Conservation (phyloP, 2,797 vertebrate genomes). For the Lithobates pipiens region DNA sequence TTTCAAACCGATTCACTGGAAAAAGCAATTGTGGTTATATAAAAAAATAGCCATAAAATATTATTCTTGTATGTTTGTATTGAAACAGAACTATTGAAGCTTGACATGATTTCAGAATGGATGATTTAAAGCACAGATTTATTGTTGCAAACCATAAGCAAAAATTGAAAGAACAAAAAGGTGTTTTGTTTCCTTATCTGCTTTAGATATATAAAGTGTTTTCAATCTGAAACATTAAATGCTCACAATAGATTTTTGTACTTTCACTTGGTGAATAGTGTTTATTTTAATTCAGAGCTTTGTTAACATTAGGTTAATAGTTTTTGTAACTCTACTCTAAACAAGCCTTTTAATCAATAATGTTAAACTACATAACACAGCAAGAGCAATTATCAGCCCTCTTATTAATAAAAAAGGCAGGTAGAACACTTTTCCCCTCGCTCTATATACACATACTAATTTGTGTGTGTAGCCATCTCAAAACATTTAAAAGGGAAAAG, state of each 20-base stretch:
- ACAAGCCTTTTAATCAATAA: constrained; percentile 47
- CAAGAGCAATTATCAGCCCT: constrained; percentile 41
- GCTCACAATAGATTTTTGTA: constrained; percentile 22
- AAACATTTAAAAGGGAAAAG: neutral
- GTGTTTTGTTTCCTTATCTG: constrained; percentile 23
- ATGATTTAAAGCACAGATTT: constrained; percentile 31
- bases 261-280: constrained; percentile 38
- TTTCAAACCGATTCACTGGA: neutral
- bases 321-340: constrained; percentile 52
- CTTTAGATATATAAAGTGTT: constrained; percentile 25
- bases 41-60: constrained; percentile 36
- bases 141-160: constrained; percentile 19
- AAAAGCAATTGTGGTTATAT: constrained; percentile 8
- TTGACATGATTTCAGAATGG: constrained; percentile 23
- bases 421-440: constrained; percentile 11
- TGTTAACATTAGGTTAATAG: constrained; percentile 57
- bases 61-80: constrained; percentile 14
- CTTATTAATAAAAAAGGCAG: constrained; percentile 45
- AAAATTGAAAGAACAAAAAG: constrained; percentile 17
- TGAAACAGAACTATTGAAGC: constrained; percentile 13
- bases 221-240: constrained; percentile 41
- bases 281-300: constrained; percentile 44
- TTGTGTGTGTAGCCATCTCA: neutral
- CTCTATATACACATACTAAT: constrained; percentile 21
- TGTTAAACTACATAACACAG: constrained; percentile 49